Evolutionary conservation across 2,888 invertebrate genomes (phyloP).

Genomic region (Drosophila suboccidentalis): DNA sequence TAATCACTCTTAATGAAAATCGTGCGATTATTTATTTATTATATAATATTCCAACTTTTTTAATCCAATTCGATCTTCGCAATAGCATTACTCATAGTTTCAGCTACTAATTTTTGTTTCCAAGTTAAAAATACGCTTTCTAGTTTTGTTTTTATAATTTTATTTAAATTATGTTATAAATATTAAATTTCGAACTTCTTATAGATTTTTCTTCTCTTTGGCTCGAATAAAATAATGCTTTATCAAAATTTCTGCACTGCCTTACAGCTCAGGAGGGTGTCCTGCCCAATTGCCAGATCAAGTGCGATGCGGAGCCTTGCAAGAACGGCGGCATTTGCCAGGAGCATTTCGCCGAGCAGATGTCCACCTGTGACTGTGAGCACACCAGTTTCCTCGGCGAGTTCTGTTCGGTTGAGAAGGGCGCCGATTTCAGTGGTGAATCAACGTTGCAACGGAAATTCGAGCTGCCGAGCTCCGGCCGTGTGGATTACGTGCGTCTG

Average conservation of each 20-base stretch:
- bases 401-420: conserved; percentile 95
- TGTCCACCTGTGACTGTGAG: conserved; percentile 95
- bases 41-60: too few species aligned
- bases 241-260: not conserved
- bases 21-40: too few species aligned
- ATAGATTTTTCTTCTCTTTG: not conserved
- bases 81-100: too few species aligned
- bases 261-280: conserved; percentile 89
- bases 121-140: too few species aligned
- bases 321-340: conserved; percentile 95
- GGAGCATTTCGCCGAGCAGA: conserved; percentile 94
- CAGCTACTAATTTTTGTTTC: too few species aligned
- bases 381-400: conserved; percentile 96
- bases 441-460: conserved; percentile 93
- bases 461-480: conserved; percentile 87
- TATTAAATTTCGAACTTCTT: too few species aligned
- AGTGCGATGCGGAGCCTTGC: conserved; percentile 94
- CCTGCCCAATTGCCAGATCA: conserved; percentile 93
- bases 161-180: not conserved
- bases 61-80: too few species aligned
- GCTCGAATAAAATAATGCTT: not conserved
- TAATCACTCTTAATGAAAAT: not conserved
- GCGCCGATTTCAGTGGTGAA: conserved; percentile 95
- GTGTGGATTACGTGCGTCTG: conserved; percentile 92
- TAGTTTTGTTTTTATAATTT: too few species aligned